Conservation (phyloP, 2,113 vertebrate species). For the Butorides virescens region DNA sequence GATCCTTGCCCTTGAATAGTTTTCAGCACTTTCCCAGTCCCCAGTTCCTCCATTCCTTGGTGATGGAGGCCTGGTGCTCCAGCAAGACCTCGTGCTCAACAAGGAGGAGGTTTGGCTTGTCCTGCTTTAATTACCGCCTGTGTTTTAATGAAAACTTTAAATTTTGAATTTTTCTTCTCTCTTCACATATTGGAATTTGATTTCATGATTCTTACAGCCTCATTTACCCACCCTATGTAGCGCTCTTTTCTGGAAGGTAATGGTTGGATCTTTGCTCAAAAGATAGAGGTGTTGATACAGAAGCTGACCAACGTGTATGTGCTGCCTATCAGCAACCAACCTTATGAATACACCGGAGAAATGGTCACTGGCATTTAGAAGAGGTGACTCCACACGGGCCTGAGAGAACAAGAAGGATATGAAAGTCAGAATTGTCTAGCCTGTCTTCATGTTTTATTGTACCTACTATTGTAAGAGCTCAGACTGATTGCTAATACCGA, state of each 20-base stretch:
- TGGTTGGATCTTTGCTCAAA: neutral
- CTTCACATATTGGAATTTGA: neutral
- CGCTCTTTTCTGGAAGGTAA: neutral
- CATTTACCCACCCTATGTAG: neutral
- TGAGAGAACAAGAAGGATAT: neutral
- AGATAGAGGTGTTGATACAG: neutral
- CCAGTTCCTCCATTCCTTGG: neutral
- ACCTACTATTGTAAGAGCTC: neutral
- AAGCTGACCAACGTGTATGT: neutral
- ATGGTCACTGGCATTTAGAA: neutral
- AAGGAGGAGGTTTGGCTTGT: neutral
- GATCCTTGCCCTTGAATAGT: neutral
- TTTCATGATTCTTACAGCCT: neutral
- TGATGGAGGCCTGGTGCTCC: neutral
- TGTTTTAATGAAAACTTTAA: neutral
- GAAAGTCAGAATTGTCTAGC: neutral
- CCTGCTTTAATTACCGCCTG: neutral
- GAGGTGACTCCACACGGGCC: fast-evolving
- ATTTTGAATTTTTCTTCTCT: neutral
- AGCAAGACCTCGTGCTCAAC: neutral
- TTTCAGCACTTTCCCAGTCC: neutral
- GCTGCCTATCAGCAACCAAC: neutral
- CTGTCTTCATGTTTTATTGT: neutral
- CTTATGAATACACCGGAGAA: neutral
- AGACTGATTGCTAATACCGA: neutral